Evolutionary conservation across 53 echinoderm and acorn worm species (phyloP).

Genomic region (Holothuria scabra): DNA sequence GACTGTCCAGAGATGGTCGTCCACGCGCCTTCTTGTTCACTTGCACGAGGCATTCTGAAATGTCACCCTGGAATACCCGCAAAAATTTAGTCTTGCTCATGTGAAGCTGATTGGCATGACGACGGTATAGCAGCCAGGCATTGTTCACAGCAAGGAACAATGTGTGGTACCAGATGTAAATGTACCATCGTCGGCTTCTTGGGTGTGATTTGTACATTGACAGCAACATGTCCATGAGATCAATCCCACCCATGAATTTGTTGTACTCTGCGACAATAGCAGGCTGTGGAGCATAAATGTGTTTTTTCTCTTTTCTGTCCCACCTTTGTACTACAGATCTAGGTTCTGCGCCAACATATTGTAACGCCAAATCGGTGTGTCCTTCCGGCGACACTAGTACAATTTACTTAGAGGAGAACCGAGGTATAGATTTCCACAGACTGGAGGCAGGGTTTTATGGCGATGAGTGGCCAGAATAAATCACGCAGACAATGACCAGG

Average conservation of each 20-base stretch:
- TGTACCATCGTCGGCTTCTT: constrained; percentile 51
- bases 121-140: constrained; percentile 59
- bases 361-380: too few relatives aligned
- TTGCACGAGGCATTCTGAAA: constrained; percentile 16
- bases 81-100: constrained; percentile 3
- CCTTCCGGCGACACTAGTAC: too few relatives aligned
- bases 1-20: constrained; percentile 36
- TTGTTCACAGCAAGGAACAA: constrained; percentile 53
- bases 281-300: constrained; percentile 25
- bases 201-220: constrained; percentile 41
- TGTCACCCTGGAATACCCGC: constrained; percentile 35
- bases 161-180: constrained; percentile 57
- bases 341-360: too few relatives aligned
- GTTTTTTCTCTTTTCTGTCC: constrained; percentile 14
- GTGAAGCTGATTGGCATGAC: constrained; percentile 25
- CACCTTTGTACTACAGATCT: too few relatives aligned
- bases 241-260: constrained; percentile 61
- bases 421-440: too few relatives aligned
- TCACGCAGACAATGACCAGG: too few relatives aligned
- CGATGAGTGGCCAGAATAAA: too few relatives aligned
- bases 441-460: too few relatives aligned
- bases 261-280: constrained; percentile 37
- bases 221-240: constrained; percentile 41
- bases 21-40: constrained; percentile 37
- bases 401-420: too few relatives aligned